A percentile compares a stretch with the other conserved stretches of the same genome.
phyloP scores from a whole-genome alignment of 2,113 vertebrate genomes.

The Gracilinanus agilis region DNA sequence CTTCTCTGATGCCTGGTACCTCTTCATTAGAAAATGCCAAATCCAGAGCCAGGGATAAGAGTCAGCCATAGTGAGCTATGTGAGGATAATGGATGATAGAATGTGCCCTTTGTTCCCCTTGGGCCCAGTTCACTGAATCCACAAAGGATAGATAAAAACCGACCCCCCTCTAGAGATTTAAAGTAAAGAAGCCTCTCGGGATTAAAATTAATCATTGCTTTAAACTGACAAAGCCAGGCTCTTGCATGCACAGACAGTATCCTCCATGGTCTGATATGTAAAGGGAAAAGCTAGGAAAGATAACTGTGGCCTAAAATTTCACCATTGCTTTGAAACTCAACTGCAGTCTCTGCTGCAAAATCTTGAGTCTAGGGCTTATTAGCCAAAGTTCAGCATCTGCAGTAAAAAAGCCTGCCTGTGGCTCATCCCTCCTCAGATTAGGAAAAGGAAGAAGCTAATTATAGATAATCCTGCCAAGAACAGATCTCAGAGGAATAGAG shows the following conservation, averaged over 20 bases:
- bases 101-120: background rate
- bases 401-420: slow-evolving; percentile 49
- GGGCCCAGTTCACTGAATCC: background rate
- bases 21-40: background rate
- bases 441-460: slow-evolving; percentile 74
- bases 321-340: slow-evolving; percentile 60
- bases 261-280: background rate
- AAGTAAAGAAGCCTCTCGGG: background rate
- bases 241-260: background rate
- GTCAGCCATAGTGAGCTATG: background rate
- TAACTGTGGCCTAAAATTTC: background rate
- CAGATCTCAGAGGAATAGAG: slow-evolving; percentile 67
- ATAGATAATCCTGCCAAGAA: slow-evolving; percentile 65
- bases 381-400: slow-evolving; percentile 46
- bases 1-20: background rate
- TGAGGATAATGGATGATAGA: background rate
- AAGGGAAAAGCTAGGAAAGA: background rate
- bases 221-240: background rate
- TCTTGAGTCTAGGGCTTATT: slow-evolving; percentile 54
- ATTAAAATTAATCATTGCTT: background rate
- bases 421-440: slow-evolving; percentile 50
- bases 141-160: background rate
- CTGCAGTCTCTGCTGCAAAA: slow-evolving; percentile 40
- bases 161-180: background rate
- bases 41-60: background rate